Percentiles rank a stretch among this genome's conserved stretches.
These are phyloP conservation scores for Blennius ocellaris DNA, from an alignment of 2,113 vertebrate species.

Conservation along the genomic window DNA sequence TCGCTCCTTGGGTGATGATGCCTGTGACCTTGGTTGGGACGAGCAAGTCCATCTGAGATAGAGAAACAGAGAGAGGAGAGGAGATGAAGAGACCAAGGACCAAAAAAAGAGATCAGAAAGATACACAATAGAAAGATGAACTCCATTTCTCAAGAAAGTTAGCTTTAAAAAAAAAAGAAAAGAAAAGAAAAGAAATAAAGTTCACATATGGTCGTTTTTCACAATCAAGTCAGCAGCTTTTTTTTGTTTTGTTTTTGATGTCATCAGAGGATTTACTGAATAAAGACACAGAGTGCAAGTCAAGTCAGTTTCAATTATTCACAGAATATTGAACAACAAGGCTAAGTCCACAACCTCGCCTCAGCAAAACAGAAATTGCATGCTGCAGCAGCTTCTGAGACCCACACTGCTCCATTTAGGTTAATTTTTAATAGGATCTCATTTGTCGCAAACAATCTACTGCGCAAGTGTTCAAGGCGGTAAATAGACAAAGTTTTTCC, in stretches of 20 bases:
- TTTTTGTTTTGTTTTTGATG: constrained; percentile 35
- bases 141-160: constrained; percentile 4
- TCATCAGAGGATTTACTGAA: constrained; percentile 56
- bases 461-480: constrained; percentile 25
- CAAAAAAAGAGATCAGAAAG: constrained; percentile 1
- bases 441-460: constrained; percentile 72
- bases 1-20: constrained; percentile 97
- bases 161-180: background rate
- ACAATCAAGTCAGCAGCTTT: constrained; percentile 51
- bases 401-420: constrained; percentile 55
- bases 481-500: constrained; percentile 35
- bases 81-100: background rate
- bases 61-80: background rate
- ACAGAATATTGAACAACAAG: constrained; percentile 78
- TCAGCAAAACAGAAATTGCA: constrained; percentile 76
- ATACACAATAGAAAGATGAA: background rate
- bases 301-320: constrained; percentile 79
- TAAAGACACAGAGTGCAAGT: constrained; percentile 61
- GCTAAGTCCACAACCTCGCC: constrained; percentile 65
- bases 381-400: constrained; percentile 70
- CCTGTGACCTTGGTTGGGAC: constrained; percentile 95
- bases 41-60: constrained; percentile 90
- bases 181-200: constrained; percentile 3
- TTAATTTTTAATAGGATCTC: constrained; percentile 78
- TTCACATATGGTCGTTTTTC: constrained; percentile 27